Base-by-base conservation (phyloP, 2,113 vertebrate genomes). In the Microcebus tavaratra region DNA sequence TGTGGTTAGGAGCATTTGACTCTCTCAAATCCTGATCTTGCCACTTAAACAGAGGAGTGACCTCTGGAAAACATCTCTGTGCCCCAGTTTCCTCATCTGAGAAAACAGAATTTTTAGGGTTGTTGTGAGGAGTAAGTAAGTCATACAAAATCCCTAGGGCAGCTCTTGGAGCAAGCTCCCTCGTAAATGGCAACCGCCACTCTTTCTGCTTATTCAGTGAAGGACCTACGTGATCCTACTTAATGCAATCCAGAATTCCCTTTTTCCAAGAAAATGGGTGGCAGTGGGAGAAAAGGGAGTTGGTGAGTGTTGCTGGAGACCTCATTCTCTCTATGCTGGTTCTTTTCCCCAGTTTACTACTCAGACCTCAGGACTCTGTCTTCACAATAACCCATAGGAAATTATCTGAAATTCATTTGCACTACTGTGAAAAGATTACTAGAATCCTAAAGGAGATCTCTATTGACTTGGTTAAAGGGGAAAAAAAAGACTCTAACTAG, bases 211-310 rank as follows among this genome's bases (percentile, higher is more conserved):
- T 57, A 39, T 2, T 55, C 42, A 4, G 2, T 9, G 1, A 65
- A 65, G 14, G 17, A 9, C 1, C 0, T n/a, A 6, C 23, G 55
- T 23, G 48, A 36, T 79, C 2, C 1, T 6, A 42, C 1, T 76
- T 59, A 17, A n/a, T 36, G 25, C 2, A 45, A 9, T 18, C 88
- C 12, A 42, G 29, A 87, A 31, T 4, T 79, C 29, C 2, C 15
- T n/a, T 53, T 17, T 39, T 4, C 17, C 7, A 27, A 39, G 50
- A 85, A 63, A 72, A 36, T 11, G 34, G 17, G 10, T 36, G 34
- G 10, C 5, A 53, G 6, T 36, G 34, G 10, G 6, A 48, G 25
- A 11, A 31, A 20, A 79, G 42, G 18, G 25, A 75, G 3, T 7
- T 2, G 2, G 20, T 50, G 17, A 29, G 1, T 13, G 29, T 45